phyloP scores from a whole-genome alignment of 2,113 vertebrate genomes.

The Lampris incognitus region DNA sequence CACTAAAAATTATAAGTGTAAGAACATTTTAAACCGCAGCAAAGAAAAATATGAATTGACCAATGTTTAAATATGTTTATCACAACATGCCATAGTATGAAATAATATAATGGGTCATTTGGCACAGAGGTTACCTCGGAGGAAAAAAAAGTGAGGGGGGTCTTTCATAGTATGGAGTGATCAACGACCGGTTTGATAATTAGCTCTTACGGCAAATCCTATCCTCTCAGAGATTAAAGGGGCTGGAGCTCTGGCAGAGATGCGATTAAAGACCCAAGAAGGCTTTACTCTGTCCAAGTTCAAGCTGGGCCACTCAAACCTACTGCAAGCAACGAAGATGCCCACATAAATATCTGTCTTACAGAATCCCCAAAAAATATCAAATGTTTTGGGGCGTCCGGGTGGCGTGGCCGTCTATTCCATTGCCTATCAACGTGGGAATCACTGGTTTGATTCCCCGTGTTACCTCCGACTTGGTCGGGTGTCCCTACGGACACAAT shows the following conservation, averaged over 20 bases:
- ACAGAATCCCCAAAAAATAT: slow-evolving; percentile 17
- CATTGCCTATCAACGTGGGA: too few relatives aligned
- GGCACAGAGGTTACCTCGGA: neutral
- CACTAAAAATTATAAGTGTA: too few relatives aligned
- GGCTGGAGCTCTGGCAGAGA: slow-evolving; percentile 67
- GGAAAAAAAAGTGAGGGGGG: neutral
- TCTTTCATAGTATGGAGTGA: slow-evolving; percentile 36
- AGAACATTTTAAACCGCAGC: too few relatives aligned
- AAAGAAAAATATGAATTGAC: too few relatives aligned
- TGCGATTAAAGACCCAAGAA: slow-evolving; percentile 61
- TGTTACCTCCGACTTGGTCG: too few relatives aligned
- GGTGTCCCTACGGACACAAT: too few relatives aligned
- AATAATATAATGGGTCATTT: neutral
- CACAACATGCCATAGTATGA: too few relatives aligned
- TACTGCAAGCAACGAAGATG: slow-evolving; percentile 20
- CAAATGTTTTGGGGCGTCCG: neutral
- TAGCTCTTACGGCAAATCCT: slow-evolving; percentile 45
- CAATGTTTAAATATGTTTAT: too few relatives aligned
- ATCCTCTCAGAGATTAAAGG: slow-evolving; percentile 48
- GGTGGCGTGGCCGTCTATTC: too few relatives aligned
- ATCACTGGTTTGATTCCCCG: too few relatives aligned
- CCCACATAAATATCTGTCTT: slow-evolving; percentile 24
- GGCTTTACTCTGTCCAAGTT: slow-evolving; percentile 68
- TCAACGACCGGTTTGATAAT: slow-evolving; percentile 36
- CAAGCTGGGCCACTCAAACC: slow-evolving; percentile 49